Conservation (phyloP, 2,797 vertebrate genomes). For the Myoxocephalus aenaeus region DNA sequence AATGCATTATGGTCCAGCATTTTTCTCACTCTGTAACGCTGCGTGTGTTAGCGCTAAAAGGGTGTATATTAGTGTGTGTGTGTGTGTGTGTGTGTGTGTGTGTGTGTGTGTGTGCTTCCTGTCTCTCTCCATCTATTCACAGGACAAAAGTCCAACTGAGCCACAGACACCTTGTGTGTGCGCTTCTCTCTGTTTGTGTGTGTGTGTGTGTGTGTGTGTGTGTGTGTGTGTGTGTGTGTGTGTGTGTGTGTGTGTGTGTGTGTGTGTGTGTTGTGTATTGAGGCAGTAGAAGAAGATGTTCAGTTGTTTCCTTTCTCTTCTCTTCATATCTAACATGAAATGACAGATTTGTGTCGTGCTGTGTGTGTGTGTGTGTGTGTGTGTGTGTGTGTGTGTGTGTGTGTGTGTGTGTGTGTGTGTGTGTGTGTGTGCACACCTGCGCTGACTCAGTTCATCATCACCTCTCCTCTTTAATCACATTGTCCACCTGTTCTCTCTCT, state of each 20-base stretch:
- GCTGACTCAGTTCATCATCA: conserved; percentile 59
- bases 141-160: conserved; percentile 31
- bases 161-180: conserved; percentile 13
- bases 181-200: conserved; percentile 5
- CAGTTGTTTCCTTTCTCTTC: conserved; percentile 12
- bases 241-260: conserved; percentile 20
- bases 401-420: no score
- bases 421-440: conserved; percentile 37
- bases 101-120: conserved; percentile 14
- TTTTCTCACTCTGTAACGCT: conserved; percentile 48
- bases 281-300: conserved; percentile 31
- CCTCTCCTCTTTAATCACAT: conserved; percentile 61
- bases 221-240: conserved; percentile 12
- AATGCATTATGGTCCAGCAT: conserved; percentile 52
- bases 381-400: background rate
- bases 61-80: conserved; percentile 40
- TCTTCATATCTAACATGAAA: conserved; percentile 59
- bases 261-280: conserved; percentile 6
- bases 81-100: conserved; percentile 19
- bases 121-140: conserved; percentile 41
- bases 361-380: conserved; percentile 16
- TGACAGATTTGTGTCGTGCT: conserved; percentile 66
- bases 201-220: conserved; percentile 22
- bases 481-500: conserved; percentile 51
- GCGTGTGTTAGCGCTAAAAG: conserved; percentile 57